Base-by-base conservation (phyloP, 2,797 vertebrate genomes). In the Chrysocyon brachyurus region DNA sequence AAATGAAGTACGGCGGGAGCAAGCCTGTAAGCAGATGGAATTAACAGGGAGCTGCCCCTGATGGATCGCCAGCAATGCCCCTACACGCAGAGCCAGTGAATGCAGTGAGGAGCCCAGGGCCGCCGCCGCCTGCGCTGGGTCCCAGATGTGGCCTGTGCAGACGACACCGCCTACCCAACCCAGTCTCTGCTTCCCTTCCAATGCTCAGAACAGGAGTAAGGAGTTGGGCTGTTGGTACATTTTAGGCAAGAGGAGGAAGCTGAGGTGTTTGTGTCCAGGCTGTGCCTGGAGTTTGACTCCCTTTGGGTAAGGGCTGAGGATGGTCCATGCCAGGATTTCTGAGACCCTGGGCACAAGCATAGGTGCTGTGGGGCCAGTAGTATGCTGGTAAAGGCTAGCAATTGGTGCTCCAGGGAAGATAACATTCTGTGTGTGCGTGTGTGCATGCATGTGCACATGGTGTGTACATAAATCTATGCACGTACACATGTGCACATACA, bases 61-160 rank as follows among this genome's bases (percentile, higher is more conserved):
- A 26, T 0, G 1, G 26, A 63, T 40, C 10, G 1, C 31, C 6
- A 31, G 36, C 36, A 77, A 16, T 5, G 36, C 11, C 73, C 49
- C 0, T 0, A 0, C 12, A 19, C 0, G 0, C 2, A 4, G 21
- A 61, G 77, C 59, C 28, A 2, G n/a, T 1, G 5, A 52, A 24
- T 8, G 11, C n/a, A 1, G 5, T 2, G 14, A 11, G 46, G 63
- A 72, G 14, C 36, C 63, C 52, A 0, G 24, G 7, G 24, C 81
- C 21, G 24, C 16, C 1, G 0, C 63, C 11, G 16, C 17, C 49
- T 2, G 9, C 12, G 11, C 24, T 12, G 28, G 61, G 17, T 12
- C 15, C 59, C 54, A 6, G 40, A 19, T 0, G 61, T 46, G 4
- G 12, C 28, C 1, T 0, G 77, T 22, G 26, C 2, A 2, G 57